Base-by-base conservation (phyloP, 2,888 invertebrate genomes). In the Dendrolimus houi region DNA sequence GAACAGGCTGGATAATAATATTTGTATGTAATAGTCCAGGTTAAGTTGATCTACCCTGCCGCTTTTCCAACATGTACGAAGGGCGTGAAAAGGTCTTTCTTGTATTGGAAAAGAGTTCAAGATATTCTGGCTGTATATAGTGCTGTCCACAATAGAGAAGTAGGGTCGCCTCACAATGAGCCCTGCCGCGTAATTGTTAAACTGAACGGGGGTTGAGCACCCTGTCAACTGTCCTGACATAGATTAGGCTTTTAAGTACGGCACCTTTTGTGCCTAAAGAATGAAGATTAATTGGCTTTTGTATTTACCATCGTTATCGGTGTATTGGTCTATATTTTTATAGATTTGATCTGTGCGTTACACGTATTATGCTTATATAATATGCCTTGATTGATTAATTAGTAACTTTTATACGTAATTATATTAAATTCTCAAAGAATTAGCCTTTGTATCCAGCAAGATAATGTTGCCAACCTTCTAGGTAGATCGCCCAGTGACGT, bases 1-100 rank as follows among this genome's bases (percentile, higher is more conserved):
- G 83, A 87, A 85, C 86, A 80, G 83, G 79, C 81, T 77, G 84
- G 87, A 87, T 89, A 89, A 89, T 88, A 89, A 90, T 90, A 89
- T 89, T 90, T 90, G 88, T 87, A 78, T 81, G 80, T 74, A 67
- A 69, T 68, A 72, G 63, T 60, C 87, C 82, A 81, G 59, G 64
- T 59, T 81, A 72, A 59, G 52, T 62, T 76, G 85, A 79, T 52
- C 85, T 71, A 53, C 70, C 70, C 62, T 64, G 66, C 67, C 74
- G 61, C 65, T 64, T 63, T 59, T 58, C 57, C 57, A 29, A 59
- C 58, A 55, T 60, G 56, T 58, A 64, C 40, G 12, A 61, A 64
- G 55, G 59, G 59, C 59, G 41, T 56, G 55, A 58, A 56, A 66
- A 64, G 71, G 67, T 70, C 67, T 65, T 69, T 64, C 59, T 61